Conservation (phyloP, 2,113 vertebrate species). For the Pygathrix nemaeus region DNA sequence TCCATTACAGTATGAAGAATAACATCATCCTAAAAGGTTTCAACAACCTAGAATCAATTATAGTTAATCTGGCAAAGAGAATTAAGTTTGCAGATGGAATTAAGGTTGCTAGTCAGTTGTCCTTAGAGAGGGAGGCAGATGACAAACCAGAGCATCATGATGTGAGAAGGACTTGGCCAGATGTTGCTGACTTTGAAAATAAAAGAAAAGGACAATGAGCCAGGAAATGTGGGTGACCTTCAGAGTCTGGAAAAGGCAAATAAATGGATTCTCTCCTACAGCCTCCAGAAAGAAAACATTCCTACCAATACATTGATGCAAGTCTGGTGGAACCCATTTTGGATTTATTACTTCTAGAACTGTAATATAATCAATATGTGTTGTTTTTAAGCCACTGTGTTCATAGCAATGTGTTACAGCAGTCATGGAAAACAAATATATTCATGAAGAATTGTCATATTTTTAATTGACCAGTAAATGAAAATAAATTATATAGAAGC, state of each 20-base stretch:
- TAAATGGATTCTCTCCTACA: neutral
- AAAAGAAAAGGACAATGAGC: neutral
- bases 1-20: neutral
- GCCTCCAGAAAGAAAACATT: neutral
- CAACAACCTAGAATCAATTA: neutral
- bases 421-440: neutral
- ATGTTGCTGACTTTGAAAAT: neutral
- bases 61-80: neutral
- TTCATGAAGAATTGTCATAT: neutral
- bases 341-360: neutral
- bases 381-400: neutral
- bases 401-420: neutral
- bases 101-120: neutral
- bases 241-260: neutral
- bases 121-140: neutral
- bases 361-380: neutral
- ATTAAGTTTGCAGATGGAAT: neutral
- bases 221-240: neutral
- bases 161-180: neutral
- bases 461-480: slow-evolving; percentile 22
- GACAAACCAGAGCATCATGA: neutral
- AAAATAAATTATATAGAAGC: neutral
- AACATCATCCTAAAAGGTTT: neutral
- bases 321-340: neutral
- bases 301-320: neutral